These are phyloP conservation scores for Cataglyphis rosenhaueri DNA, from an alignment of 2,888 invertebrate genomes.

Conservation along the genomic window DNA sequence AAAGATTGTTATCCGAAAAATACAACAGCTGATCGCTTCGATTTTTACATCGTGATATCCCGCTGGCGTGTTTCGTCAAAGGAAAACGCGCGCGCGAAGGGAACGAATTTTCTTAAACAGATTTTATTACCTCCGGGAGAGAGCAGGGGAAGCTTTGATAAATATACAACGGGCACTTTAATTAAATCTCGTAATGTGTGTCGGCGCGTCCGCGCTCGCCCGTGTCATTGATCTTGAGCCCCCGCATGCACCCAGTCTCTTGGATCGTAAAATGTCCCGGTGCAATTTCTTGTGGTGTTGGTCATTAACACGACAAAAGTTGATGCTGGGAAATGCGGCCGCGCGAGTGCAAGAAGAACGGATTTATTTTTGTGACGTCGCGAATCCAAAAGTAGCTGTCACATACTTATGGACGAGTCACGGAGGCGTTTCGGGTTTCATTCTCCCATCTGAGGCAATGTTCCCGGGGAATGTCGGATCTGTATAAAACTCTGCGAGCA, in stretches of 20 bases:
- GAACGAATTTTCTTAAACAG: constrained; percentile 28
- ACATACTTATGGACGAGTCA: background rate
- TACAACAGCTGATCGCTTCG: background rate
- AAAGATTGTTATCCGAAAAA: background rate
- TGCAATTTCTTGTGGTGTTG: constrained; percentile 45
- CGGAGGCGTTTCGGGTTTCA: constrained; percentile 28
- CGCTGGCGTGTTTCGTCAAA: background rate
- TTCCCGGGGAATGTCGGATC: background rate
- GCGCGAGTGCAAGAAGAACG: constrained; percentile 12
- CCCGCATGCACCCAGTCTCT: constrained; percentile 1
- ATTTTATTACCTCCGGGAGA: constrained; percentile 6
- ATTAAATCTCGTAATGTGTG: constrained; percentile 43
- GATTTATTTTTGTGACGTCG: constrained; percentile 42
- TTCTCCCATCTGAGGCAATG: background rate
- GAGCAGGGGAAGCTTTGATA: background rate
- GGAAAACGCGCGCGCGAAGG: background rate
- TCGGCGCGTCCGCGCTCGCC: background rate
- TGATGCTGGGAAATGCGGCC: constrained; percentile 10
- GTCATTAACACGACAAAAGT: constrained; percentile 47
- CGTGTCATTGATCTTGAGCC: constrained; percentile 30
- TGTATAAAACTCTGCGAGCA: background rate
- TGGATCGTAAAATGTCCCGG: constrained; percentile 43
- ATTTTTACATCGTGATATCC: background rate
- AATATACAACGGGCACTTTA: constrained; percentile 35
- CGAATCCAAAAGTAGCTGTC: constrained; percentile 42